Evolutionary conservation across 2,113 vertebrate genomes (phyloP), one percentile per base, ranked within the genome.

Genomic region (Malurus cyaneus): DNA sequence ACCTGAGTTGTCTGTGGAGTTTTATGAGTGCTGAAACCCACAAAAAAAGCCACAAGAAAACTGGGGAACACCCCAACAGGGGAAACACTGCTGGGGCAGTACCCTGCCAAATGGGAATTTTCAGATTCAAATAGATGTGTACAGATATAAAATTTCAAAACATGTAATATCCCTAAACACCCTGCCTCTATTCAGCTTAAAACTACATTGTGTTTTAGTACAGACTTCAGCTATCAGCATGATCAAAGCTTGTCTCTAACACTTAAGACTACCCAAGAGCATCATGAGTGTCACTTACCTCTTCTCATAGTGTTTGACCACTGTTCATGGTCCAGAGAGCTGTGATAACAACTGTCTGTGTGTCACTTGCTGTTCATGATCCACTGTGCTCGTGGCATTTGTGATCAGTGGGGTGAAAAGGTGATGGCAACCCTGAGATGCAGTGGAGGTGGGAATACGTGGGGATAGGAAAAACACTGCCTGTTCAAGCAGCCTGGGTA

Each of bases 1-100:
- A n/a, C 29, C 66, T 71, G 64, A 80, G 5, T 3, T 50, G 23
- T 53, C 6, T 4, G 2, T 31, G 26, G 92, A 66, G 20, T 54
- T 62, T 84, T 42, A 16, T 39, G 59, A 34, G 14, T 54, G 15
- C 31, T 72, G 50, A 76, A 80, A 29, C 8, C 32, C 18, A 21
- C 39, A 56, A 69, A 88, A 36, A 18, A 36, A 21, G 20, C 21
- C 47, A 12, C 47, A 49, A 54, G 39, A 87, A 84, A 79, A 59
- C 0, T 1, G 6, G 5, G 46, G 20, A 53, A 46, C 7, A 57
- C 53, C 32, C 25, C 2, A 2, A 5, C 21, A 20, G 15, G 16
- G 9, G 6, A 46, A 34, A 26, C 41, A 21, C 28, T 69, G 15
- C 36, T 36, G 52, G 36, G 14, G 14, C 44, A 61, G 14, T 7